These are phyloP conservation scores for Noctua comes DNA, from an alignment of 2,888 invertebrate species.

Conservation along the genomic window DNA sequence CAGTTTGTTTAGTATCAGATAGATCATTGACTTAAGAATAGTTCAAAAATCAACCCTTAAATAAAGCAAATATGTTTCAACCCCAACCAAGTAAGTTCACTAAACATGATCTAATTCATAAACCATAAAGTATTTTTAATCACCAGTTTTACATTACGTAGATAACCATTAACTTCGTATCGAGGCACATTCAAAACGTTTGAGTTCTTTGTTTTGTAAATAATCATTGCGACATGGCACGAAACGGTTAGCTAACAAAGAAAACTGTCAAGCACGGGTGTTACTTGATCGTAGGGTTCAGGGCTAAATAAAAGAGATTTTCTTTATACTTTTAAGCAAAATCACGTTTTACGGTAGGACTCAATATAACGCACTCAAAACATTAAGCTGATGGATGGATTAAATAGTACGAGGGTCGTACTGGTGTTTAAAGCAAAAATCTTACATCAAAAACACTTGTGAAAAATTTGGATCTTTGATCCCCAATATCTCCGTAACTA, in stretches of 20 bases:
- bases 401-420: too few relatives aligned
- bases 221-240: constrained; percentile 67
- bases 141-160: constrained; percentile 50
- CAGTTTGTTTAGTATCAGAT: background rate
- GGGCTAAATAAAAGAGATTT: background rate
- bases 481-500: too few relatives aligned
- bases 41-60: background rate
- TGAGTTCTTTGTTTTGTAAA: constrained; percentile 62
- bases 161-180: constrained; percentile 55
- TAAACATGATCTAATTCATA: constrained; percentile 19
- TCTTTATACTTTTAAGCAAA: too few relatives aligned
- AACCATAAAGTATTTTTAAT: constrained; percentile 60
- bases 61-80: background rate
- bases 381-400: too few relatives aligned
- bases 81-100: background rate
- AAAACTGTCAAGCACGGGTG: constrained; percentile 42
- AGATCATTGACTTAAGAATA: background rate
- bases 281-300: constrained; percentile 16
- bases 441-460: too few relatives aligned
- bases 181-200: constrained; percentile 56
- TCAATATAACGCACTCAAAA: too few relatives aligned
- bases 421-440: too few relatives aligned
- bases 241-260: constrained; percentile 59
- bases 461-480: too few relatives aligned
- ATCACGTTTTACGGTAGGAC: too few relatives aligned